Evolutionary conservation across 2,888 invertebrate genomes (phyloP), one percentile per base, ranked within the genome.

Genomic region (Desoria tigrina): DNA sequence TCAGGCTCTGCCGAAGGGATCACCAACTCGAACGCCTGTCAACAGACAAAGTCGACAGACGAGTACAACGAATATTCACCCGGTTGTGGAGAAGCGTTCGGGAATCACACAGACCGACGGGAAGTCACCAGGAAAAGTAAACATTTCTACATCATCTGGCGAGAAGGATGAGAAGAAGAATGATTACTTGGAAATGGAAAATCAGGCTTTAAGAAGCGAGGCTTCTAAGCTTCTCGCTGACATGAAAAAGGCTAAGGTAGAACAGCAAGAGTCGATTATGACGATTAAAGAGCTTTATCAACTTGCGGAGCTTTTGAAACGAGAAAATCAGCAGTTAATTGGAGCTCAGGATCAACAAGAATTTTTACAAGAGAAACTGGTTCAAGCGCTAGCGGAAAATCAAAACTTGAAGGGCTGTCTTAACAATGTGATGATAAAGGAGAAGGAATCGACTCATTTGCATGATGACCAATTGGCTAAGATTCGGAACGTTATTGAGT

Each of bases 221-320:
- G 65, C 69, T 21, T 2, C 14, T 26, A 3, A 26, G 7, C 42
- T 69, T 11, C 2, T 66, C 4, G 39, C 55, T 11, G 65, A 73
- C 26, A 59, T 73, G 53, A 63, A 71, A 14, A 65, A 67, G 28
- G 65, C 70, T 18, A 61, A 66, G 18, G 21, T 54, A 11, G 70
- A 73, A 42, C 57, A 68, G 21, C 39, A 61, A 3, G 73, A 73
- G 54, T 69, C 62, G 42, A 62, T 64, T 28, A 61, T 26, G 9
- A 73, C 70, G 0, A 73, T 73, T 26, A 66, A 63, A 23, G 73
- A 73, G 51, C 53, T 73, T 11, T 63, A 68, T 42, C 61, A 73
- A 32, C 42, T 67, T 39, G 73, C 73, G 14, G 73, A 70, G 32
- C 42, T 57, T 9, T 49, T 71, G 7, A 62, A 66, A 18, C 62